Percentiles rank a stretch among this genome's conserved stretches.
Evolutionary conservation across 2,888 invertebrate genomes (phyloP).

Genomic region (Acleris laterana): DNA sequence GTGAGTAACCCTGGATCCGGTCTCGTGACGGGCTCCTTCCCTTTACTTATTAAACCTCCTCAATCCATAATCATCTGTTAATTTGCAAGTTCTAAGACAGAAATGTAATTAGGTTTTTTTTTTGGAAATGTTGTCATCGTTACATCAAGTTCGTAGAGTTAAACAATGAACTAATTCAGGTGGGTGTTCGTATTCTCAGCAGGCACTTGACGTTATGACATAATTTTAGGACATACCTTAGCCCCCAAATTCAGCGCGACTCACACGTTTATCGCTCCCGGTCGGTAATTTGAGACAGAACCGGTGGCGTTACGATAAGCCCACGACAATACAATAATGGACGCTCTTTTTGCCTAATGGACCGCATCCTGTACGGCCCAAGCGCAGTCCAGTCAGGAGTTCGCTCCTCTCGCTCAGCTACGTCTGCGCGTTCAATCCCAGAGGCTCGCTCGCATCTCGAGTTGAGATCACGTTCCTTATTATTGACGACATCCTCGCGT

Average conservation of each 20-base stretch:
- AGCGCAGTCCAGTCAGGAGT: conserved; percentile 78
- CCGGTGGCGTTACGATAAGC: conserved; percentile 72
- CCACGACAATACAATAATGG: conserved; percentile 83
- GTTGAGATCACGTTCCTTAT: conserved; percentile 45
- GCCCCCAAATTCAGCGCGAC: conserved; percentile 49
- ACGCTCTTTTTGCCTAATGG: conserved; percentile 78
- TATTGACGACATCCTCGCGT: conserved; percentile 64
- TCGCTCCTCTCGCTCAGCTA: conserved; percentile 62
- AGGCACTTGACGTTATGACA: conserved; percentile 7
- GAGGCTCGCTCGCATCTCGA: conserved; percentile 43
- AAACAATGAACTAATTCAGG: neutral
- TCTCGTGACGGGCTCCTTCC: conserved; percentile 64
- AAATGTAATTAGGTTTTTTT: too few relatives aligned
- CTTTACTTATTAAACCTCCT: conserved; percentile 42
- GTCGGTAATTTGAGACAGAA: conserved; percentile 65
- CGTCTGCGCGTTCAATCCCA: conserved; percentile 43
- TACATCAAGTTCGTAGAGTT: neutral
- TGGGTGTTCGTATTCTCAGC: neutral
- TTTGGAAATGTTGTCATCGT: too few relatives aligned
- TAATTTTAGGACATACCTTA: conserved; percentile 21
- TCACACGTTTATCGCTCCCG: conserved; percentile 61
- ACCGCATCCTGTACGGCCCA: conserved; percentile 73
- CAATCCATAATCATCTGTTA: conserved; percentile 24
- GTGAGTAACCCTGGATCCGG: conserved; percentile 75
- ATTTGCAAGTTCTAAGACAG: neutral